phyloP scores from a whole-genome alignment of 37 sponge, comb jelly and placozoan species.

The Bolinopsis microptera region DNA sequence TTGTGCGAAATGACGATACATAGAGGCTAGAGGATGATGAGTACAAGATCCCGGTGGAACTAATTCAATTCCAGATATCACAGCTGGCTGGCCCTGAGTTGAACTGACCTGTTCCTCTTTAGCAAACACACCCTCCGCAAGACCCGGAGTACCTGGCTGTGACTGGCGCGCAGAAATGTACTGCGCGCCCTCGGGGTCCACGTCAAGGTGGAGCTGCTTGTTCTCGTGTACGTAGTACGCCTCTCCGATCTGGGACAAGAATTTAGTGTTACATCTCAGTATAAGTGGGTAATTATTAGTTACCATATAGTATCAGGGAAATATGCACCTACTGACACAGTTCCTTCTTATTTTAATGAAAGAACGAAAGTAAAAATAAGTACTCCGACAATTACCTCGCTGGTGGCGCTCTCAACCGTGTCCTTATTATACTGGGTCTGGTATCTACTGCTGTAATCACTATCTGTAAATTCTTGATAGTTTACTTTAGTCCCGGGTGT shows the following conservation, averaged over 20 bases:
- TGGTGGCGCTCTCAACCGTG: background rate
- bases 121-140: background rate
- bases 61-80: no score
- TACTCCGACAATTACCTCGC: no score
- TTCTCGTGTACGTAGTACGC: constrained; percentile 57
- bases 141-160: background rate
- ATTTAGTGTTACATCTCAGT: background rate
- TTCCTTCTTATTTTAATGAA: no score
- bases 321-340: no score
- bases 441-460: background rate
- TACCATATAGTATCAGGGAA: no score
- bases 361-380: no score
- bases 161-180: background rate
- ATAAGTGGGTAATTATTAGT: background rate
- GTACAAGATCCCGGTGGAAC: no score
- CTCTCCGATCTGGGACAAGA: constrained; percentile 20
- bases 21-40: no score
- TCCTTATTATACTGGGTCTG: background rate
- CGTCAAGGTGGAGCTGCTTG: constrained; percentile 8
- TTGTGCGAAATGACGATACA: no score
- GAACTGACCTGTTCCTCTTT: background rate
- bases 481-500: background rate
- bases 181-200: constrained; percentile 27
- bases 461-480: constrained; percentile 1
- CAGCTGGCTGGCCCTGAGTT: no score